These are phyloP conservation scores for Congeria kusceri DNA, from an alignment of 2,888 invertebrate genomes.

Conservation along the genomic window DNA sequence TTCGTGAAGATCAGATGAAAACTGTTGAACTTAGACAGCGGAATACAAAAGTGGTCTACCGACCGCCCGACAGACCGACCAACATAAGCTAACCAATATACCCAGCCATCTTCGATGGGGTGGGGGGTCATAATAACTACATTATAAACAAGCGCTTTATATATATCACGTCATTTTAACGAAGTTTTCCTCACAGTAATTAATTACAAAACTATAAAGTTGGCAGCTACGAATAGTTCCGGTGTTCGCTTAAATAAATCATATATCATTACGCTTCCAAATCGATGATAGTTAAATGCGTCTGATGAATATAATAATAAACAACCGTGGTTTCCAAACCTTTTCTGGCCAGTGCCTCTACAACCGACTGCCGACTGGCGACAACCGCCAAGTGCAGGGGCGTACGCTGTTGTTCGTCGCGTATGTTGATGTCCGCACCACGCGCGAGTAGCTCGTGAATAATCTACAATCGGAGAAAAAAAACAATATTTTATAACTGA, in stretches of 20 bases:
- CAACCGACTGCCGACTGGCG: conserved; percentile 61
- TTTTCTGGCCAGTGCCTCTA: conserved; percentile 58
- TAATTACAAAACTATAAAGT: neutral
- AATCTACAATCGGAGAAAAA: conserved; percentile 38
- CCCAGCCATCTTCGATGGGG: too few species aligned
- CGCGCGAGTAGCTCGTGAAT: conserved; percentile 60
- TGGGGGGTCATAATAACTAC: too few species aligned
- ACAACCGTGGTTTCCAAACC: conserved; percentile 60
- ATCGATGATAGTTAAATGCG: conserved; percentile 46
- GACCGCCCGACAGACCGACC: too few species aligned
- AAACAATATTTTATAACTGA: too few species aligned
- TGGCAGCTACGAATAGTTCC: neutral
- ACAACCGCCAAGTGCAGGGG: conserved; percentile 68
- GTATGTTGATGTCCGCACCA: conserved; percentile 64
- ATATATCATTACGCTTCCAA: neutral
- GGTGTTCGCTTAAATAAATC: neutral
- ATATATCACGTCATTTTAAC: too few species aligned
- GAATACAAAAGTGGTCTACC: too few species aligned
- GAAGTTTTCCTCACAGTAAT: neutral
- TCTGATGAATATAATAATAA: too few species aligned
- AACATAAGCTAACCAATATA: too few species aligned
- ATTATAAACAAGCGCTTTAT: too few species aligned
- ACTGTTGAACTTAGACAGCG: too few species aligned
- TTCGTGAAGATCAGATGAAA: too few species aligned
- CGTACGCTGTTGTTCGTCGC: conserved; percentile 65